Percentiles rank a stretch among this genome's conserved stretches.
phyloP scores from a whole-genome alignment of 2,797 vertebrate species.

The Hypotaenidia philippensis region DNA sequence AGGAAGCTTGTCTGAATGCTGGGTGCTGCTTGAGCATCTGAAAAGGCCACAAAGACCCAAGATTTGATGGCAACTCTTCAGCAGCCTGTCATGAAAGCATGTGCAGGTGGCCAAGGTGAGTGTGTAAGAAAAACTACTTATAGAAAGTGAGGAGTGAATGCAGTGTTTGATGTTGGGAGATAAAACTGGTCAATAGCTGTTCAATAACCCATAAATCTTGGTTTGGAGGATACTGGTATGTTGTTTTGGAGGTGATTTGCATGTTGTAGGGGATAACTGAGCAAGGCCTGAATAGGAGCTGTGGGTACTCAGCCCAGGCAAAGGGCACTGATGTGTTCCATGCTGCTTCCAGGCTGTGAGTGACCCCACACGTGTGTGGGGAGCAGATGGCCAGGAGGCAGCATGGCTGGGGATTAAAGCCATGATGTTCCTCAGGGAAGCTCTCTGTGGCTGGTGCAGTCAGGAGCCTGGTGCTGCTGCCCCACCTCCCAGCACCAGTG shows the following conservation, averaged over 20 bases:
- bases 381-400: not conserved
- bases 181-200: accelerated
- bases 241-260: not conserved
- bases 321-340: accelerated
- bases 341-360: not conserved
- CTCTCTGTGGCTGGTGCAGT: no score
- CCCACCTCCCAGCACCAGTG: not conserved
- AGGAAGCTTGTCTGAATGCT: accelerated
- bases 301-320: not conserved
- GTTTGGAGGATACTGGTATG: not conserved
- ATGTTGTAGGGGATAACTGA: accelerated
- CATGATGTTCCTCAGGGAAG: not conserved
- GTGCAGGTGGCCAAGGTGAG: not conserved
- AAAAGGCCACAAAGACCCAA: no score
- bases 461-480: not conserved
- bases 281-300: accelerated
- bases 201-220: accelerated
- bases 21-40: accelerated
- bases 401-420: not conserved
- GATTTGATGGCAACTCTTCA: not conserved
- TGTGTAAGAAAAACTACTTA: accelerated
- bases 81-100: accelerated
- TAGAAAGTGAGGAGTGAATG: not conserved
- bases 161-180: accelerated
- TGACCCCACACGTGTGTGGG: not conserved